Evolutionary conservation across 2,888 invertebrate species (phyloP).

Genomic region (Phragmatobia fuliginosa): DNA sequence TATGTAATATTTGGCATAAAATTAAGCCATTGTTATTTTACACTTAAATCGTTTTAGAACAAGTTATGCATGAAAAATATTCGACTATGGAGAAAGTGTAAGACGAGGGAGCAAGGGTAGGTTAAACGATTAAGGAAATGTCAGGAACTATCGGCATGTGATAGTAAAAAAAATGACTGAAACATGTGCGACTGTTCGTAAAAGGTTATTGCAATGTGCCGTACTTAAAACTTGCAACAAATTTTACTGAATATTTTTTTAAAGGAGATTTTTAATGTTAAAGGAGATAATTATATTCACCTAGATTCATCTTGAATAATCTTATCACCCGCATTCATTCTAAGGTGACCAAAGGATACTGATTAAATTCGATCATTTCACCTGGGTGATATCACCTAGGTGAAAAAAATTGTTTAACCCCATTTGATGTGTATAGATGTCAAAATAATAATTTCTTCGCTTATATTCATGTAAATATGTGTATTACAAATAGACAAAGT

Average conservation of each 20-base stretch:
- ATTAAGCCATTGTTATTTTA: neutral
- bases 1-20: neutral
- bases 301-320: no score
- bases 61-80: neutral
- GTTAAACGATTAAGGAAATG: no score
- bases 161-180: neutral
- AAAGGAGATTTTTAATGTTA: no score
- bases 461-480: neutral
- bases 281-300: no score
- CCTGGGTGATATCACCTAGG: no score
- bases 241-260: neutral
- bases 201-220: neutral
- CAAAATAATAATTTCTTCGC: no score
- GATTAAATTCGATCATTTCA: no score
- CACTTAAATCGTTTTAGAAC: neutral
- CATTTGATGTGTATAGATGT: no score
- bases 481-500: slow-evolving; percentile 4
- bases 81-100: neutral
- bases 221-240: neutral
- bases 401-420: no score
- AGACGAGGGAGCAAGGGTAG: neutral
- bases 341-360: no score
- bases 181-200: neutral
- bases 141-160: no score
- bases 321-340: no score